These are phyloP conservation scores for Orthosia gracilis DNA, from an alignment of 2,888 invertebrate species.

Conservation along the genomic window DNA sequence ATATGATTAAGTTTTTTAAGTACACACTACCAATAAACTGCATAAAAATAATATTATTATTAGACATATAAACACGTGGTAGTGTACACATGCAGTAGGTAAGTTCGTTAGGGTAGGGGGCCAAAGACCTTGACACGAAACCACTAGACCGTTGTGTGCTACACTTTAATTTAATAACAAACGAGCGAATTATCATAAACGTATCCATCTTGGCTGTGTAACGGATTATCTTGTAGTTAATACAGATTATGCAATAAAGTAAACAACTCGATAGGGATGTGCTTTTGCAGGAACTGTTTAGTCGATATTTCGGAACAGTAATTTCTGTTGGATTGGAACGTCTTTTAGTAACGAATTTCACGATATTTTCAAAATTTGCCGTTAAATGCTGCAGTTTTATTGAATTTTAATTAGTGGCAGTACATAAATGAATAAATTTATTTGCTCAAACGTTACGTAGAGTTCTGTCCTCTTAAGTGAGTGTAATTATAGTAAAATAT, in stretches of 20 bases:
- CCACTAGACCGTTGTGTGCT: conserved; percentile 77
- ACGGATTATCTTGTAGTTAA: conserved; percentile 54
- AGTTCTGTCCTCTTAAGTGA: too few species aligned
- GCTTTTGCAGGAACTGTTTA: not conserved
- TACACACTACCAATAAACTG: too few species aligned
- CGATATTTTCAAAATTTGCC: not conserved
- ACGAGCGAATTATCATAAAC: conserved; percentile 69
- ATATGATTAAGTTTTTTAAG: too few species aligned
- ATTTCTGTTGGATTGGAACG: not conserved
- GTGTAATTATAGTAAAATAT: not conserved
- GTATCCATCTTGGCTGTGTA: conserved; percentile 56
- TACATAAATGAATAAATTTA: not conserved
- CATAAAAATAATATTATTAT: conserved; percentile 43
- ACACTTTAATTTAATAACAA: conserved; percentile 77
- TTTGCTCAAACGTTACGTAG: too few species aligned
- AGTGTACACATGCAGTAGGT: conserved; percentile 41
- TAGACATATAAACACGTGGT: conserved; percentile 57
- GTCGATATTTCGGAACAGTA: conserved; percentile 5
- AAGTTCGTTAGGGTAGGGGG: conserved; percentile 75
- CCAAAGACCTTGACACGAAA: conserved; percentile 83
- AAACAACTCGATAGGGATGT: conserved; percentile 47
- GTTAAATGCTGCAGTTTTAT: not conserved
- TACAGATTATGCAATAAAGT: conserved; percentile 51
- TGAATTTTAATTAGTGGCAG: not conserved
- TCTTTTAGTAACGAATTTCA: not conserved